Percentiles rank a stretch among this genome's conserved stretches.
Conservation (phyloP, 2,888 invertebrate genomes). For the Imbricaverruca yamaguchii region DNA sequence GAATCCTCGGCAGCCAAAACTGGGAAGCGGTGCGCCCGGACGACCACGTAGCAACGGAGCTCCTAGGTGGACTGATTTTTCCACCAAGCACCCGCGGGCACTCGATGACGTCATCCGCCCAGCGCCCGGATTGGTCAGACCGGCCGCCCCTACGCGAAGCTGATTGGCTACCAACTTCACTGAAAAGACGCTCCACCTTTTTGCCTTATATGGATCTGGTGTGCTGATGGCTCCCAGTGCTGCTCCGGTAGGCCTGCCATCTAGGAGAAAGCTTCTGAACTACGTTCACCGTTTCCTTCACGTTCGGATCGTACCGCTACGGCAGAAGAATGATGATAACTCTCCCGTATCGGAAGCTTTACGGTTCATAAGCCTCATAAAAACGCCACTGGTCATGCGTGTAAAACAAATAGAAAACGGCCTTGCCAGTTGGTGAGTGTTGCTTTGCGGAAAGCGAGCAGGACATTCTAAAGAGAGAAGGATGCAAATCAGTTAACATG, state of each 20-base stretch:
- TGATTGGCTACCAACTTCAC: not conserved
- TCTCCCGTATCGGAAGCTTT: conserved; percentile 19
- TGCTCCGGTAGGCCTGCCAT: not conserved
- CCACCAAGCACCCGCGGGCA: not conserved
- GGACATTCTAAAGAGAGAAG: not conserved
- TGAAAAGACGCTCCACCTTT: not conserved
- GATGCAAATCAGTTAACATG: too few species aligned
- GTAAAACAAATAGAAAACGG: not conserved
- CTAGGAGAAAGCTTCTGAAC: not conserved
- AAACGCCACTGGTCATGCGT: conserved; percentile 1
- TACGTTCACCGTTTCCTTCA: not conserved
- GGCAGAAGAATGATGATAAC: conserved; percentile 5
- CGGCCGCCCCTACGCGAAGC: too few species aligned
- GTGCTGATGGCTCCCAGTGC: not conserved
- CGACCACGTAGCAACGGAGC: too few species aligned
- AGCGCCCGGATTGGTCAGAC: not conserved
- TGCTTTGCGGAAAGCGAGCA: not conserved
- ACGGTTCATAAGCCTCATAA: conserved; percentile 19
- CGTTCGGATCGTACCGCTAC: not conserved
- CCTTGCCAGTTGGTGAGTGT: not conserved
- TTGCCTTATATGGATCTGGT: not conserved
- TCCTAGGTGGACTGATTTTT: too few species aligned
- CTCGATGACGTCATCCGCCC: conserved; percentile 7
- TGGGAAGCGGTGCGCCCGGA: too few species aligned
- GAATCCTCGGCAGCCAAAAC: too few species aligned